phyloP scores from a whole-genome alignment of 1,140 invertebrate species.

The Psilanteris sp. region DNA sequence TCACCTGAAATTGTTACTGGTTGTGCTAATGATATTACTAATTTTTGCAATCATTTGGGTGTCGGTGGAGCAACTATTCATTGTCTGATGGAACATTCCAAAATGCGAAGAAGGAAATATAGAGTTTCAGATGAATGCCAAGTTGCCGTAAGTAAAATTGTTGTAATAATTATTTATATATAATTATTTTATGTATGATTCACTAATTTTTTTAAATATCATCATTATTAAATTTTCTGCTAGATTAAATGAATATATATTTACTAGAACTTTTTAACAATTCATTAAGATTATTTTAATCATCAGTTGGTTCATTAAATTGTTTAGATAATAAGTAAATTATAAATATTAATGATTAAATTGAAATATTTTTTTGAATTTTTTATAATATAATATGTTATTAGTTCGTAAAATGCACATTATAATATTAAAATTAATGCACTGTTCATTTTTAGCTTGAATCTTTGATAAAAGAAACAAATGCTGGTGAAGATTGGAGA shows the following conservation, averaged over 20 bases:
- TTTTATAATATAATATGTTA: neutral
- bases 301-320: too few relatives aligned
- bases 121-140: slow-evolving; percentile 85
- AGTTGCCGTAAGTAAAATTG: slow-evolving; percentile 82
- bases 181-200: too few relatives aligned
- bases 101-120: slow-evolving; percentile 81
- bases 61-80: slow-evolving; percentile 94
- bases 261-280: too few relatives aligned
- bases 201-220: too few relatives aligned
- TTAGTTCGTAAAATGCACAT: too few relatives aligned
- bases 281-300: too few relatives aligned
- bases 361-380: slow-evolving; percentile 3
- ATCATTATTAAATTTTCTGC: too few relatives aligned
- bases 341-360: too few relatives aligned
- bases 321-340: too few relatives aligned
- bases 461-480: slow-evolving; percentile 87
- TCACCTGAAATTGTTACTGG: slow-evolving; percentile 94
- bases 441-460: slow-evolving; percentile 83
- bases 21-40: slow-evolving; percentile 92
- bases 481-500: slow-evolving; percentile 94
- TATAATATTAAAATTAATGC: too few relatives aligned
- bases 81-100: slow-evolving; percentile 96
- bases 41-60: slow-evolving; percentile 86
- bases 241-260: too few relatives aligned
- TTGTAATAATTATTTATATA: too few relatives aligned